Base-by-base conservation (phyloP, 2,888 invertebrate species). In the Hoplodrina ambigua region DNA sequence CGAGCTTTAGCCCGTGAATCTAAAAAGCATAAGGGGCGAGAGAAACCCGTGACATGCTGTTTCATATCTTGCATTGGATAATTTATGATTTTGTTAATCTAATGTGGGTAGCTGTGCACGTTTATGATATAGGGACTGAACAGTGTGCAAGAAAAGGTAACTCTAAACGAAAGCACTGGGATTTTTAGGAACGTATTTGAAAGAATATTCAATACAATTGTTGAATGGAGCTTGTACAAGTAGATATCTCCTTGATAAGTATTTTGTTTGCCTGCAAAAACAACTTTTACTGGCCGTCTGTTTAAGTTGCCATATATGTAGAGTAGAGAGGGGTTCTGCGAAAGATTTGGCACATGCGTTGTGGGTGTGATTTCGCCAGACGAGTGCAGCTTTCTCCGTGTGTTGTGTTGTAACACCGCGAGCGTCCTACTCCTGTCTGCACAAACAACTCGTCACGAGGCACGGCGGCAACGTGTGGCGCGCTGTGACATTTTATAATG, bases 301-400 rank as follows among this genome's bases (percentile, higher is more conserved):
- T 86, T 76, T 88, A 87, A 87, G 87, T 85, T 87, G 84, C 90
- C 90, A 87, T 91, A 89, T 91, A 91, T 78, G 90, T 83, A 71
- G 25, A 53, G 78, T 71, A 87, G 88, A 85, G 89, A 88, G 88
- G 89, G 87, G 89, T 88, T 89, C 89, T 91, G 85, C 90, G 88
- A 87, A 91, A 92, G 88, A 94, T 94, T 95, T 92, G 92, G 94
- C 94, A 92, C 94, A 92, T 88, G 86, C 85, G 89, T 84, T 87
- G 95, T 95, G 94, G 94, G 95, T 90, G 94, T 92, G 94, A 93
- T 95, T 95, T 95, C 94, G 93, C 94, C 94, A 94, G 92, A 87
- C 91, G 87, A 89, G 75, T 87, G 86, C 90, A 86, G 92, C 95
- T 96, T 95, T 96, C 95, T 94, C 95, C 89, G 84, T 82, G 82